Percentiles rank a stretch among this genome's conserved stretches.
These are phyloP conservation scores for Perodicticus potto DNA, from an alignment of 2,797 vertebrate genomes.

Conservation along the genomic window DNA sequence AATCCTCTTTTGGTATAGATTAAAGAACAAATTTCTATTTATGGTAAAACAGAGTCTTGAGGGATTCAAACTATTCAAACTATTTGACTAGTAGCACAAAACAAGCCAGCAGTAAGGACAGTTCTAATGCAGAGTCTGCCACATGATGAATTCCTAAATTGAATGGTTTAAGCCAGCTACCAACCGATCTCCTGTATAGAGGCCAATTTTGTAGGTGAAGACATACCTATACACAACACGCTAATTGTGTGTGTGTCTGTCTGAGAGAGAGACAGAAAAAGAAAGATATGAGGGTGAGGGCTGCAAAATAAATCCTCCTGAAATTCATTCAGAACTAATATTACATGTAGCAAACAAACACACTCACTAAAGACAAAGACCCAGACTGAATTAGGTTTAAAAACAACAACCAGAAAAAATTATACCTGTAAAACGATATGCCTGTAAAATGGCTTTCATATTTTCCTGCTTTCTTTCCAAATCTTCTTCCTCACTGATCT, in stretches of 20 bases:
- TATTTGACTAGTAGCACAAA: neutral
- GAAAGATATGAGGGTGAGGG: rapidly evolving
- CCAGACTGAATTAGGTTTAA: neutral
- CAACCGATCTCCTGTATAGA: neutral
- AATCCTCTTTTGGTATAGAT: neutral
- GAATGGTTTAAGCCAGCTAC: neutral
- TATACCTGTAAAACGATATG: constrained; percentile 92
- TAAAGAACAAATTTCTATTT: neutral
- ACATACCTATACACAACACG: neutral
- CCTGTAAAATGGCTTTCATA: constrained; percentile 87
- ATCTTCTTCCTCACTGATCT: neutral
- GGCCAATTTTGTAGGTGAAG: neutral
- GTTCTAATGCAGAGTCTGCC: neutral
- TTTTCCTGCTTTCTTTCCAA: constrained; percentile 87
- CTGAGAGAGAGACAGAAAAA: neutral
- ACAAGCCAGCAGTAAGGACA: neutral
- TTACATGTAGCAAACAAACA: neutral
- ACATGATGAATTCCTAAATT: neutral
- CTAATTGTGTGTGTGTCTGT: neutral
- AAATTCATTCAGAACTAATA: neutral
- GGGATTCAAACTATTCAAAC: neutral
- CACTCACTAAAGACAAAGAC: neutral
- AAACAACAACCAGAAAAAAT: neutral
- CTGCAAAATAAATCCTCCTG: neutral
- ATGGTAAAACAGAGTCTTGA: neutral